Percentiles rank a stretch among this genome's conserved stretches.
Conservation (phyloP, 2,797 vertebrate genomes). For the Lagorchestes hirsutus region DNA sequence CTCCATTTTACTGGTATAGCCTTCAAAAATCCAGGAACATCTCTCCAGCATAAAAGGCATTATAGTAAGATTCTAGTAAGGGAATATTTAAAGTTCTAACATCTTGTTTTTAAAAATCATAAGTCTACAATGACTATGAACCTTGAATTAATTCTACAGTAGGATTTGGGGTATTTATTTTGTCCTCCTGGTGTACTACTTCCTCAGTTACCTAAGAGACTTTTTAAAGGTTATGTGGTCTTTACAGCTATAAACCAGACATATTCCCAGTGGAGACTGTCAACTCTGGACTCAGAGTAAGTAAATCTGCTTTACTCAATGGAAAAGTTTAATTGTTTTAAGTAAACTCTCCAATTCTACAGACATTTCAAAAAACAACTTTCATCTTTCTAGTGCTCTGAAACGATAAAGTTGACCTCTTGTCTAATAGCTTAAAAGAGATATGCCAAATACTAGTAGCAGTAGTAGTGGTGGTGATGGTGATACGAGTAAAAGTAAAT, state of each 20-base stretch:
- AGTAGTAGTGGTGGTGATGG: not conserved
- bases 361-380: slow-evolving; percentile 52
- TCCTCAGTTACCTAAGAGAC: slow-evolving; percentile 64
- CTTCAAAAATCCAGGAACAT: not conserved
- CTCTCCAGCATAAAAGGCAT: not conserved
- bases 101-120: slow-evolving; percentile 51
- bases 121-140: slow-evolving; percentile 25
- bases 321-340: slow-evolving; percentile 59
- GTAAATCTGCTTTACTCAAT: slow-evolving; percentile 60
- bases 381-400: slow-evolving; percentile 54
- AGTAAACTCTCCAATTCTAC: slow-evolving; percentile 49
- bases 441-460: slow-evolving; percentile 10
- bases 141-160: slow-evolving; percentile 54
- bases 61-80: not conserved
- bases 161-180: slow-evolving; percentile 55
- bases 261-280: slow-evolving; percentile 65
- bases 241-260: slow-evolving; percentile 80
- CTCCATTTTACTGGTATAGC: not conserved
- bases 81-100: not conserved
- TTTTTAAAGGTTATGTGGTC: slow-evolving; percentile 70
- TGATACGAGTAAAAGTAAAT: not conserved
- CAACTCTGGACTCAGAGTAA: slow-evolving; percentile 61
- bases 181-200: slow-evolving; percentile 64
- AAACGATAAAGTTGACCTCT: slow-evolving; percentile 37
- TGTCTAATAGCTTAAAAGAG: slow-evolving; percentile 42